Conservation (phyloP, 2,113 vertebrate species). For the Tragelaphus scriptus region DNA sequence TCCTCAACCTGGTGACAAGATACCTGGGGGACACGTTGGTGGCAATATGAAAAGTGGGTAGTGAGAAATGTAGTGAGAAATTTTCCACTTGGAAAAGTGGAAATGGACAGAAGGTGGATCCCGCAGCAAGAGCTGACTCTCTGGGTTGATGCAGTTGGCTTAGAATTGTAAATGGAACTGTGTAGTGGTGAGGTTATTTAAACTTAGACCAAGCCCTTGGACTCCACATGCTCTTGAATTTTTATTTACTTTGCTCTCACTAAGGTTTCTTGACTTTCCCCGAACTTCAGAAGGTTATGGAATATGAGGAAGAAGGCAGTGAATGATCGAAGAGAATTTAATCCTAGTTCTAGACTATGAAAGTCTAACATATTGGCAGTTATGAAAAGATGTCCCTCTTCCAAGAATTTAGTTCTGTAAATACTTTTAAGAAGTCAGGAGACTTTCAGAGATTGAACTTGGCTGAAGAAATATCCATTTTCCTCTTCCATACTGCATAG, state of each 20-base stretch:
- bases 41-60: neutral
- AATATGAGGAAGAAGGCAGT: neutral
- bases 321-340: neutral
- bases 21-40: neutral
- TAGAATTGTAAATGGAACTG: neutral
- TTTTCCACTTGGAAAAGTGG: neutral
- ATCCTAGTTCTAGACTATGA: slow-evolving; percentile 15
- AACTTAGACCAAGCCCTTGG: neutral
- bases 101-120: neutral
- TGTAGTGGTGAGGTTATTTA: neutral
- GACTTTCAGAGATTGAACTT: neutral
- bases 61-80: neutral
- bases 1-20: neutral
- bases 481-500: neutral
- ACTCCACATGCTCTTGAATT: neutral
- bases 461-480: neutral
- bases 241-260: neutral
- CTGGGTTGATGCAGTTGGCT: neutral
- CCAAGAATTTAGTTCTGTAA: slow-evolving; percentile 12
- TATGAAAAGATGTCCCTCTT: slow-evolving; percentile 53
- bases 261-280: neutral
- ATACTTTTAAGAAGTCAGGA: slow-evolving; percentile 6
- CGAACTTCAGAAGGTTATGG: neutral
- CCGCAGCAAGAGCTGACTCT: too few relatives aligned
- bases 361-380: slow-evolving; percentile 18